Evolutionary conservation across 1,140 invertebrate genomes (phyloP).

Genomic region (Agrypnia vestita): DNA sequence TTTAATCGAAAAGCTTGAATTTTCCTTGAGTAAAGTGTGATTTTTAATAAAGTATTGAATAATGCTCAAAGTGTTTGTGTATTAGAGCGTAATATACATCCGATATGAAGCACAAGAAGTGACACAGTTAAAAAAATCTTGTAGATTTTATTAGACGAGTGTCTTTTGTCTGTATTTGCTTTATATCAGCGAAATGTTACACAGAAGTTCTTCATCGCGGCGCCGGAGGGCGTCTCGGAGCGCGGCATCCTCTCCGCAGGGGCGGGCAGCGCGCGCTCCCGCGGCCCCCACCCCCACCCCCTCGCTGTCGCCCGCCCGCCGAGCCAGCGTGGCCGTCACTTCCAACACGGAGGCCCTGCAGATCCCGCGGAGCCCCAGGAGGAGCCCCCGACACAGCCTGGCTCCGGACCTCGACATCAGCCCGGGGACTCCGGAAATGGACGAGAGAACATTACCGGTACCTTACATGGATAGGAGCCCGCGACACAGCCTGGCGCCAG

Average conservation of each 20-base stretch:
- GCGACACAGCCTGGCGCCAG: slow-evolving; percentile 77
- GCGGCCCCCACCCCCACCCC: slow-evolving; percentile 70
- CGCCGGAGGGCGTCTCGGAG: slow-evolving; percentile 78
- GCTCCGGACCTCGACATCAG: slow-evolving; percentile 69
- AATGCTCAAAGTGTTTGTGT: too few species aligned
- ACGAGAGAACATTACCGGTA: slow-evolving; percentile 61
- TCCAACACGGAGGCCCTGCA: slow-evolving; percentile 47
- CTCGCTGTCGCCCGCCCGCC: slow-evolving; percentile 67
- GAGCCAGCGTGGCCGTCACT: slow-evolving; percentile 58
- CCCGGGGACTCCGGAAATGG: slow-evolving; percentile 63
- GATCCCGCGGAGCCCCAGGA: slow-evolving; percentile 69
- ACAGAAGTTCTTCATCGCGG: slow-evolving; percentile 79
- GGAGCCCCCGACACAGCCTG: slow-evolving; percentile 71
- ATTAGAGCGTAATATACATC: too few species aligned
- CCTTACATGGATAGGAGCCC: slow-evolving; percentile 75
- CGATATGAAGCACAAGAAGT: too few species aligned
- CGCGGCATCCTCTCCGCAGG: slow-evolving; percentile 77
- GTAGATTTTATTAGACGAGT: too few species aligned
- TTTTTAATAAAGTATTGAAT: too few species aligned
- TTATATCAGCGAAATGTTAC: slow-evolving; percentile 71
- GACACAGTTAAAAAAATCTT: too few species aligned
- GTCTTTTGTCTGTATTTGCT: too few species aligned
- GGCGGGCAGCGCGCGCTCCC: slow-evolving; percentile 67
- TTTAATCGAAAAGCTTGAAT: too few species aligned
- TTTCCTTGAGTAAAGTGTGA: too few species aligned